Percentiles rank a stretch among this genome's conserved stretches.
Conservation (phyloP, 2,113 vertebrate genomes). For the Taurulus bubalis region DNA sequence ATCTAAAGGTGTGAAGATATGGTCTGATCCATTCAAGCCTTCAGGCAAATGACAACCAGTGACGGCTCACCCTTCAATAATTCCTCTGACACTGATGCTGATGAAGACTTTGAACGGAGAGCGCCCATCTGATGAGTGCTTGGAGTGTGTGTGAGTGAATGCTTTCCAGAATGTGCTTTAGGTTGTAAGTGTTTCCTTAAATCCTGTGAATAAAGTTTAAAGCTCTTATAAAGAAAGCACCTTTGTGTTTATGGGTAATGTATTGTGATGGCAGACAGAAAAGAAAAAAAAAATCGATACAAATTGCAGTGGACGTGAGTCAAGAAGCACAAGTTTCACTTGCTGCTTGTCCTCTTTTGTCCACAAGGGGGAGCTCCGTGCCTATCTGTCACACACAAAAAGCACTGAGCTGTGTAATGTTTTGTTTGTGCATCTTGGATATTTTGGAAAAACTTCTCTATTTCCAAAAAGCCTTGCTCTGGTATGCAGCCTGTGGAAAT, state of each 20-base stretch:
- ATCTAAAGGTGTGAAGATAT: conserved; percentile 81
- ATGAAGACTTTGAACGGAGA: conserved; percentile 24
- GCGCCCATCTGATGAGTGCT: conserved; percentile 34
- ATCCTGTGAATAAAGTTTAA: conserved; percentile 69
- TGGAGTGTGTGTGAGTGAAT: conserved; percentile 55
- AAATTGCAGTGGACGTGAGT: neutral
- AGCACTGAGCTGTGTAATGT: conserved; percentile 4
- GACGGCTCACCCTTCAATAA: neutral
- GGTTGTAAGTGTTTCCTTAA: conserved; percentile 6
- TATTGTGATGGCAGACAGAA: neutral
- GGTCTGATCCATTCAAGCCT: conserved; percentile 85
- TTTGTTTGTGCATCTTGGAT: conserved; percentile 54
- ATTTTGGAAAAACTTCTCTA: conserved; percentile 59
- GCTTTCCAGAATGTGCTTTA: conserved; percentile 25
- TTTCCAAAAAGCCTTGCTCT: conserved; percentile 54
- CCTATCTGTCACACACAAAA: neutral
- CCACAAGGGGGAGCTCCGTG: conserved; percentile 59
- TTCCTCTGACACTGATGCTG: neutral
- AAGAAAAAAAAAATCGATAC: too few species aligned
- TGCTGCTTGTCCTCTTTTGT: neutral
- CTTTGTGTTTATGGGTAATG: neutral
- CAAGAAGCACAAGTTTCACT: neutral
- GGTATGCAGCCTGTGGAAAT: conserved; percentile 66
- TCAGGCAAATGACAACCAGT: conserved; percentile 65
- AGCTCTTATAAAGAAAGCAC: neutral